A percentile compares a stretch with the other conserved stretches of the same genome.
Conservation (phyloP, 2,888 invertebrate genomes). For the Eristalis intricaria region DNA sequence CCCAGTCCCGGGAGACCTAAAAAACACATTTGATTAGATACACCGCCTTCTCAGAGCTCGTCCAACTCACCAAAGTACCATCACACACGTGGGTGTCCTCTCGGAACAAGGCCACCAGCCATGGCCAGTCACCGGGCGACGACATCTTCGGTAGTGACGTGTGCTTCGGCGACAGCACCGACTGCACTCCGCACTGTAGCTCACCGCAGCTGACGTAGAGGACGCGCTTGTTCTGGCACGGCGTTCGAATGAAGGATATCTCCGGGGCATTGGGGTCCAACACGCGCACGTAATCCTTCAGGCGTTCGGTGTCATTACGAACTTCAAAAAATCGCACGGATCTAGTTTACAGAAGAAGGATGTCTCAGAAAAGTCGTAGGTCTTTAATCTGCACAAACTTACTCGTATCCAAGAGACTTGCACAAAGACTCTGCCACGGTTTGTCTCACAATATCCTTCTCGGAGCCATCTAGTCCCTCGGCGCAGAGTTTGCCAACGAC, state of each 20-base stretch:
- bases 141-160: slow-evolving; percentile 86
- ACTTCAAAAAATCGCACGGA: slow-evolving; percentile 87
- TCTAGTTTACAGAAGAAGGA: slow-evolving; percentile 80
- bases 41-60: fast-evolving
- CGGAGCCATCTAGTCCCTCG: slow-evolving; percentile 86
- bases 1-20: slow-evolving; percentile 87
- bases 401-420: slow-evolving; percentile 89
- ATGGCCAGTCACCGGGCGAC: slow-evolving; percentile 94
- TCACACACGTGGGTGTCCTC: slow-evolving; percentile 94
- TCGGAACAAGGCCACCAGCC: slow-evolving; percentile 92
- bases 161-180: slow-evolving; percentile 81
- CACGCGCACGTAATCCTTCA: slow-evolving; percentile 89
- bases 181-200: slow-evolving; percentile 88
- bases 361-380: neutral
- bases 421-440: slow-evolving; percentile 91
- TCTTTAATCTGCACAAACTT: slow-evolving; percentile 76
- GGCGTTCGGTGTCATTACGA: slow-evolving; percentile 84
- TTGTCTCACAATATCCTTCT: slow-evolving; percentile 82
- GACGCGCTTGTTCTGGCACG: slow-evolving; percentile 89
- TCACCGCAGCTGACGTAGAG: slow-evolving; percentile 90
- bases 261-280: slow-evolving; percentile 91
- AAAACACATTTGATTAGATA: neutral
- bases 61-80: slow-evolving; percentile 86
- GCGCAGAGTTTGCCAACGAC: slow-evolving; percentile 90
- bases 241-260: slow-evolving; percentile 90